These are phyloP conservation scores for Tryphoninae sp. DNA, from an alignment of 2,888 invertebrate species.

Conservation along the genomic window DNA sequence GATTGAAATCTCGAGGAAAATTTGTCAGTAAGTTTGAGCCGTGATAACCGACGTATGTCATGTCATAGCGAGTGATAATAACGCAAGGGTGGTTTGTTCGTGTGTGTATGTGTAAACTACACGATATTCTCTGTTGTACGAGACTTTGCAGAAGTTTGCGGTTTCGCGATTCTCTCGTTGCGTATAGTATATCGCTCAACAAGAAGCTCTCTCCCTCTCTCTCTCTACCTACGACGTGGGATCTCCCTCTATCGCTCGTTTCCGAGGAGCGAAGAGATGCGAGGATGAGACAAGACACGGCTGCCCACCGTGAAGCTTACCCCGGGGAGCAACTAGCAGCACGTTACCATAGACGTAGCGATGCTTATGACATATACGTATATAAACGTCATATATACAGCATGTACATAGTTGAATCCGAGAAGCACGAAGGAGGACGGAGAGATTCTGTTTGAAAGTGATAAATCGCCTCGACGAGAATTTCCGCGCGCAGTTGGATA, in stretches of 20 bases:
- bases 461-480: slow-evolving; percentile 51
- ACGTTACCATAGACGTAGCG: slow-evolving; percentile 13
- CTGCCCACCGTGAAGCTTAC: slow-evolving; percentile 21
- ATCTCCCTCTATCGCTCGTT: not conserved
- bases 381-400: not conserved
- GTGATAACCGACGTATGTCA: not conserved
- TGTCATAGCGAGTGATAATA: not conserved
- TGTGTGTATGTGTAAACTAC: slow-evolving; percentile 9
- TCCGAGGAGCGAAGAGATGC: not conserved
- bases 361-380: slow-evolving; percentile 4
- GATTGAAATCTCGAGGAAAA: not conserved
- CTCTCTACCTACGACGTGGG: not conserved
- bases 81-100: not conserved
- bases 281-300: slow-evolving; percentile 37
- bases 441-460: slow-evolving; percentile 51
- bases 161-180: slow-evolving; percentile 4
- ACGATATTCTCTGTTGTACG: slow-evolving; percentile 20
- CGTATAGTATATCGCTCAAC: slow-evolving; percentile 27
- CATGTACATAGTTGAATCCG: slow-evolving; percentile 37
- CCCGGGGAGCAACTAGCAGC: slow-evolving; percentile 38
- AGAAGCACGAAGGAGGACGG: slow-evolving; percentile 19
- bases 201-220: slow-evolving; percentile 1
- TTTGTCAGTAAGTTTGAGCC: not conserved
- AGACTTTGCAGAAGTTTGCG: slow-evolving; percentile 29
- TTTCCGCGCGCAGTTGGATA: slow-evolving; percentile 48